Evolutionary conservation across 2,888 invertebrate genomes (phyloP).

Genomic region (Trissolcus brochymenae): DNA sequence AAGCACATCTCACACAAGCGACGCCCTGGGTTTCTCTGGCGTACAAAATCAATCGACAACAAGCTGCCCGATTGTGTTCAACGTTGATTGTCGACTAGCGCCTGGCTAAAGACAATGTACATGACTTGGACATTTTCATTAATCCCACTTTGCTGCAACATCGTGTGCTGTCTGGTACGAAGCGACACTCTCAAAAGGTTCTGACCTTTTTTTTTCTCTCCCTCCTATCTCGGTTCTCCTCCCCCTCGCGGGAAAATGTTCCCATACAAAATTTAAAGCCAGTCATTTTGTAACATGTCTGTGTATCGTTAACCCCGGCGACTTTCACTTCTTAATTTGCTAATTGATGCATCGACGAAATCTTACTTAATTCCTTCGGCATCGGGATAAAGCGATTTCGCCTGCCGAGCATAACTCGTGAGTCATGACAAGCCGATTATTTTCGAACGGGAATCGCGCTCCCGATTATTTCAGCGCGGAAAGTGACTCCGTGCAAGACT

Average conservation of each 20-base stretch:
- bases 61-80: slow-evolving; percentile 55
- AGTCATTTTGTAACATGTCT: slow-evolving; percentile 37
- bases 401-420: slow-evolving; percentile 40
- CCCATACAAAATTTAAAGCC: slow-evolving; percentile 10
- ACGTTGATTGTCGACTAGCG: slow-evolving; percentile 43
- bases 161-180: slow-evolving; percentile 7
- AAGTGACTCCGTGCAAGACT: slow-evolving; percentile 58
- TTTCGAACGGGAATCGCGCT: slow-evolving; percentile 54
- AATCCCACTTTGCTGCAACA: slow-evolving; percentile 42
- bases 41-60: slow-evolving; percentile 71
- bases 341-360: slow-evolving; percentile 59
- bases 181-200: not conserved
- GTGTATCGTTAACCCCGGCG: slow-evolving; percentile 38
- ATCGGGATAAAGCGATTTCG: slow-evolving; percentile 42
- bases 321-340: slow-evolving; percentile 58
- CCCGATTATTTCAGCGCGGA: slow-evolving; percentile 54
- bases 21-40: slow-evolving; percentile 63
- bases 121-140: slow-evolving; percentile 53
- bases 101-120: slow-evolving; percentile 35
- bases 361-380: slow-evolving; percentile 38
- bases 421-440: slow-evolving; percentile 58
- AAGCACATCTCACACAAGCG: slow-evolving; percentile 65
- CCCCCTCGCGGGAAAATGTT: too few relatives aligned
- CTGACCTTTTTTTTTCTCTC: not conserved
- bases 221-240: not conserved